These are phyloP conservation scores for Meriones unguiculatus DNA, from an alignment of 2,113 vertebrate species.

Conservation along the genomic window DNA sequence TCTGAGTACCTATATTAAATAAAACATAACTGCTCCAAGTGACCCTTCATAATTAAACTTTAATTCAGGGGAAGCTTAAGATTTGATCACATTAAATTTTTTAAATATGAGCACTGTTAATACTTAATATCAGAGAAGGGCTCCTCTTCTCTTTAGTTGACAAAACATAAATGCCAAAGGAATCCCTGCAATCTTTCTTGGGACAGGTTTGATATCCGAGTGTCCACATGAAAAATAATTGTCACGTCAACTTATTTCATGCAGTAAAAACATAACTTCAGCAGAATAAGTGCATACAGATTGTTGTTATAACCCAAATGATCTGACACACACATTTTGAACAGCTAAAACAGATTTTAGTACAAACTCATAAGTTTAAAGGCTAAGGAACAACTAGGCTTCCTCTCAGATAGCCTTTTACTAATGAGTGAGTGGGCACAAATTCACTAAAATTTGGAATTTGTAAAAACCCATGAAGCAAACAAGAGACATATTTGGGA, in stretches of 20 bases:
- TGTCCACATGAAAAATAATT: background rate
- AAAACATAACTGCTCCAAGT: background rate
- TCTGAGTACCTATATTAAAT: slow-evolving; percentile 19
- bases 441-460: slow-evolving; percentile 39
- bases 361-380: background rate
- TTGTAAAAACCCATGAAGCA: slow-evolving; percentile 27
- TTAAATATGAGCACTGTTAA: slow-evolving; percentile 17
- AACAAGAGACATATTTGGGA: slow-evolving; percentile 10
- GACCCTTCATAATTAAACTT: slow-evolving; percentile 1
- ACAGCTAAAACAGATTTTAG: background rate
- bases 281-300: slow-evolving; percentile 17
- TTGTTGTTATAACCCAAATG: background rate
- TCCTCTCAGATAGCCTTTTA: background rate
- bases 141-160: background rate
- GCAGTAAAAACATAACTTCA: slow-evolving; percentile 39
- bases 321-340: background rate
- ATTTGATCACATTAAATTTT: background rate
- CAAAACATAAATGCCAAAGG: background rate
- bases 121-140: slow-evolving; percentile 1
- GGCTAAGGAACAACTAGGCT: background rate
- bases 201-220: background rate
- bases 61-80: background rate
- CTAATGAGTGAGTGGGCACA: slow-evolving; percentile 33
- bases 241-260: background rate
- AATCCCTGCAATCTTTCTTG: background rate